Percentiles rank a stretch among this genome's conserved stretches.
phyloP scores from a whole-genome alignment of 2,113 vertebrate genomes.

The Amphiprion percula region DNA sequence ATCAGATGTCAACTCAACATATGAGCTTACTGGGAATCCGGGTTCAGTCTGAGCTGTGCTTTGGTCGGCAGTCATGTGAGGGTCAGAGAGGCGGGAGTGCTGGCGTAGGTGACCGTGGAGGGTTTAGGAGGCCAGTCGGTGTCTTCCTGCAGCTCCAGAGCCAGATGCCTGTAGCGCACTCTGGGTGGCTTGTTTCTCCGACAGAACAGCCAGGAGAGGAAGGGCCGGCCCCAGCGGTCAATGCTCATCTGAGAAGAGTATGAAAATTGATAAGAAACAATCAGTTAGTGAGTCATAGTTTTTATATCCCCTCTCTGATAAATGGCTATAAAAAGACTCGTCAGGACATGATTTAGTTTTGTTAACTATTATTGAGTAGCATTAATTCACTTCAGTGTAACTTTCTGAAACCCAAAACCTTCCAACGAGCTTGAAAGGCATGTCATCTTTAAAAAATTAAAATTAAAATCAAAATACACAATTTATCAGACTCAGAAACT shows the following conservation, averaged over 20 bases:
- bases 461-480: too few relatives aligned
- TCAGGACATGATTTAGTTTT: too few relatives aligned
- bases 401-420: too few relatives aligned
- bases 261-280: not conserved
- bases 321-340: too few relatives aligned
- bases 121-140: conserved; percentile 93
- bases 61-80: not conserved
- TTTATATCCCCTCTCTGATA: too few relatives aligned
- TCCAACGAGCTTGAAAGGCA: too few relatives aligned
- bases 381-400: too few relatives aligned
- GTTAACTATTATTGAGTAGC: too few relatives aligned
- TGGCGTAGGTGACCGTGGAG: conserved; percentile 88
- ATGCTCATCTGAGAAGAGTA: conserved; percentile 80
- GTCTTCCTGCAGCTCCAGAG: conserved; percentile 90
- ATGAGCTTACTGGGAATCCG: not conserved
- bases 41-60: conserved; percentile 19
- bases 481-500: too few relatives aligned
- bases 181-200: conserved; percentile 83
- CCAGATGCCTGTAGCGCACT: conserved; percentile 89
- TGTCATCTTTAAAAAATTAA: too few relatives aligned
- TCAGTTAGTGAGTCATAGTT: not conserved
- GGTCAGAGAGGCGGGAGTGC: conserved; percentile 43
- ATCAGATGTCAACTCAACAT: not conserved
- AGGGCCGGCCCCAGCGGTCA: conserved; percentile 80
- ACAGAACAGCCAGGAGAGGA: conserved; percentile 84